Evolutionary conservation across 2,888 invertebrate genomes (phyloP).

Genomic region (Euphydryas editha): DNA sequence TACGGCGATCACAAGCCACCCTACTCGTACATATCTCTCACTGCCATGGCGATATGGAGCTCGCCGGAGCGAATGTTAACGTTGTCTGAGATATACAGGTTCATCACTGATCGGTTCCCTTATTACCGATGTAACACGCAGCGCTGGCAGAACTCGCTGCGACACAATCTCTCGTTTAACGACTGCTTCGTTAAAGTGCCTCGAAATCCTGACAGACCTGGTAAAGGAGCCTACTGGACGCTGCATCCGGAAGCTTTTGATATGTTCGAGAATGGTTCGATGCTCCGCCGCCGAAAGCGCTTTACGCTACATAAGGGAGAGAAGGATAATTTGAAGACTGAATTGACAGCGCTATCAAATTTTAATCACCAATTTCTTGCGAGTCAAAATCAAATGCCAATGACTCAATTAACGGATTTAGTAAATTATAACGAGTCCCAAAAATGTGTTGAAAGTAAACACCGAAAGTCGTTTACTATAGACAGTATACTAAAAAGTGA

Average conservation of each 20-base stretch:
- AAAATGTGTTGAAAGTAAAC: constrained; percentile 70
- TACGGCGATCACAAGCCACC: constrained; percentile 99
- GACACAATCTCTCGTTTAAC: constrained; percentile 97
- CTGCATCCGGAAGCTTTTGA: constrained; percentile 91
- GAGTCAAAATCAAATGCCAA: constrained; percentile 73
- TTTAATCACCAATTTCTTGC: constrained; percentile 88
- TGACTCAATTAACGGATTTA: constrained; percentile 67
- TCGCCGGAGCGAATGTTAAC: constrained; percentile 97
- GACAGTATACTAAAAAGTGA: constrained; percentile 93
- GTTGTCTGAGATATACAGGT: constrained; percentile 89
- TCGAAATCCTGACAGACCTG: constrained; percentile 90
- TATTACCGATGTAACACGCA: constrained; percentile 94
- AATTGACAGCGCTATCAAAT: constrained; percentile 88
- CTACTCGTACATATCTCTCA: constrained; percentile 98
- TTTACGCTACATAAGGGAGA: constrained; percentile 91
- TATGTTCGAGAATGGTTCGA: constrained; percentile 95
- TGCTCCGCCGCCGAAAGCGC: constrained; percentile 90
- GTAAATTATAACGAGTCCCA: constrained; percentile 93
- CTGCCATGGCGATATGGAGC: constrained; percentile 99
- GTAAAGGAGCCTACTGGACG: constrained; percentile 94
- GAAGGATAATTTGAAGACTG: constrained; percentile 85
- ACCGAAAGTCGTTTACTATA: constrained; percentile 91
- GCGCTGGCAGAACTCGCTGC: constrained; percentile 91
- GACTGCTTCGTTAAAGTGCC: constrained; percentile 98
- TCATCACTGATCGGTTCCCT: constrained; percentile 91